phyloP scores from a whole-genome alignment of 2,113 vertebrate species.

The Canis aureus region DNA sequence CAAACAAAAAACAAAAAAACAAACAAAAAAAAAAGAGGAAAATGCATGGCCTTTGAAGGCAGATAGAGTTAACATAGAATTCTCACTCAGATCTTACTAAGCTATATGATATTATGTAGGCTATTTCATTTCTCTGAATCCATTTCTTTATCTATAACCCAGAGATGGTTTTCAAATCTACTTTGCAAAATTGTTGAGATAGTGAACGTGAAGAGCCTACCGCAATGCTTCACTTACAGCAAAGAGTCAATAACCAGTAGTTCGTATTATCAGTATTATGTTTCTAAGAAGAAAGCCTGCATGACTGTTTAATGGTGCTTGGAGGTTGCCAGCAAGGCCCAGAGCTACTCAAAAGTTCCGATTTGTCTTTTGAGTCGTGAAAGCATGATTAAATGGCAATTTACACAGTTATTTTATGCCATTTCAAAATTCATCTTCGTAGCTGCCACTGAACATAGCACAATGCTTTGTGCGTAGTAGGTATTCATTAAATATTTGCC shows the following conservation, averaged over 20 bases:
- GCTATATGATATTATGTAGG: not conserved
- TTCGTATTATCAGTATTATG: not conserved
- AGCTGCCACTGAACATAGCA: not conserved
- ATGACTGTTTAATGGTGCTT: not conserved
- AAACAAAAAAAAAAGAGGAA: not conserved
- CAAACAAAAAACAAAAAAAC: not conserved
- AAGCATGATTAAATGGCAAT: constrained; percentile 21
- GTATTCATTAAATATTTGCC: constrained; percentile 40
- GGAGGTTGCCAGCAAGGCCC: not conserved
- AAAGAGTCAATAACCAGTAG: not conserved
- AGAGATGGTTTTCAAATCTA: not conserved
- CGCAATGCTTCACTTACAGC: not conserved
- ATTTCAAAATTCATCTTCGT: constrained; percentile 6
- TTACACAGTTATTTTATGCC: constrained; percentile 23
- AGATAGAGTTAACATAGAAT: not conserved
- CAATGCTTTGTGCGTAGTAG: not conserved
- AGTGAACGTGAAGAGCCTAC: not conserved
- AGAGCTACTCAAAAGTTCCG: constrained; percentile 4
- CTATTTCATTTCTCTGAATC: not conserved
- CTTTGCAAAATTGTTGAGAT: not conserved
- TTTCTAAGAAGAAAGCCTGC: not conserved
- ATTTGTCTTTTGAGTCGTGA: constrained; percentile 35
- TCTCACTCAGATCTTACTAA: not conserved
- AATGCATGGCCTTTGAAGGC: not conserved
- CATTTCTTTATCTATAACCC: not conserved